A percentile compares a stretch with the other conserved stretches of the same genome.
These are phyloP conservation scores for Sarcophaga peregrina DNA, from an alignment of 1,140 invertebrate species.

Conservation along the genomic window DNA sequence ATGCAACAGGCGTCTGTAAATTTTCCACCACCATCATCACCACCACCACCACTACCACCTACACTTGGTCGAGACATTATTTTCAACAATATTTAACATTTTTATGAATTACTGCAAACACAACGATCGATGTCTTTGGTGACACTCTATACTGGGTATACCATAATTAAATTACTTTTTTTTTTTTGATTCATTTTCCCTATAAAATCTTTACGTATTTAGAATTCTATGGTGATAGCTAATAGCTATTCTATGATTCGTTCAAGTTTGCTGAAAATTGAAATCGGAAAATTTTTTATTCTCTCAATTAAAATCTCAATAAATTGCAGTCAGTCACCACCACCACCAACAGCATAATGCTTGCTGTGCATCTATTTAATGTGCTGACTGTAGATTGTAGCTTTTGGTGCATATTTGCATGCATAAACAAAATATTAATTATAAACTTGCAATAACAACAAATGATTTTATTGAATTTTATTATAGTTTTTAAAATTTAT, in stretches of 20 bases:
- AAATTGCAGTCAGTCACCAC: neutral
- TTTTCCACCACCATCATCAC: neutral
- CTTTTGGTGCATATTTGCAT: neutral
- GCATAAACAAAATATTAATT: conserved; percentile 7
- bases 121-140: neutral
- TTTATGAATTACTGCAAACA: conserved; percentile 26
- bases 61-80: neutral
- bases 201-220: no score
- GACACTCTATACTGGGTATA: neutral
- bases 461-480: conserved; percentile 14
- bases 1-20: conserved; percentile 17
- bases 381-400: neutral
- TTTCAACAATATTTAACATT: conserved; percentile 25
- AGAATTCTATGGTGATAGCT: neutral
- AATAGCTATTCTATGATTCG: neutral
- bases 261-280: neutral
- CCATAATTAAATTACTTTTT: no score
- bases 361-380: neutral
- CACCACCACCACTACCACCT: conserved; percentile 14
- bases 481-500: conserved; percentile 20
- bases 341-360: neutral
- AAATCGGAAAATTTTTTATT: neutral
- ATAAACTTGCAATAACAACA: neutral
- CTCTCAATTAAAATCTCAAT: conserved; percentile 2
- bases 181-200: no score